A percentile compares a stretch with the other conserved stretches of the same genome.
Evolutionary conservation across 2,797 vertebrate genomes (phyloP).

Genomic region (Sorex maritimensis): DNA sequence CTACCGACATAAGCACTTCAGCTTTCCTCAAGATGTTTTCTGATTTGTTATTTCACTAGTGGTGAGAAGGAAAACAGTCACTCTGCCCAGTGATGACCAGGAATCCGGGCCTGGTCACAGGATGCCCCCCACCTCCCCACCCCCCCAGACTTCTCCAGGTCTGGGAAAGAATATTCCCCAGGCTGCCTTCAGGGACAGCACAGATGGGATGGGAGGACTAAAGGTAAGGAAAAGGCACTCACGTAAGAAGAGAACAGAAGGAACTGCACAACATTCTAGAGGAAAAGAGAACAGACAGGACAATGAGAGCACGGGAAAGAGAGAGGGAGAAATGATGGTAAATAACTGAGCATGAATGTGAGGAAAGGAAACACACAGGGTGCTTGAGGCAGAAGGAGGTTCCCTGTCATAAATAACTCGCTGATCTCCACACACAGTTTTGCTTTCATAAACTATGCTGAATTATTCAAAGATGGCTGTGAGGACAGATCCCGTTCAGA

Average conservation of each 20-base stretch:
- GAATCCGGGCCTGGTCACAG: conserved; percentile 41
- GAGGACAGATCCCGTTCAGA: conserved; percentile 62
- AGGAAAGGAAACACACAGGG: conserved; percentile 41
- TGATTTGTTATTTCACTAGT: conserved; percentile 60
- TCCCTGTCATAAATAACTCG: conserved; percentile 85
- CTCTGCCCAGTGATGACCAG: conserved; percentile 1
- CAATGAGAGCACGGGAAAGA: conserved; percentile 67
- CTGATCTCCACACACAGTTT: conserved; percentile 81
- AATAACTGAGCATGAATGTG: conserved; percentile 39
- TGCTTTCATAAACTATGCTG: conserved; percentile 76
- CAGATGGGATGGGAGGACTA: not conserved
- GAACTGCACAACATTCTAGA: not conserved
- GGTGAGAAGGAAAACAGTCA: conserved; percentile 42
- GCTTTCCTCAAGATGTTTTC: conserved; percentile 38
- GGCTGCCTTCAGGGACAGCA: not conserved
- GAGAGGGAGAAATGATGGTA: conserved; percentile 78
- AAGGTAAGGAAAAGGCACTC: not conserved
- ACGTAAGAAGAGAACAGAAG: not conserved
- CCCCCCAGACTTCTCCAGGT: not conserved
- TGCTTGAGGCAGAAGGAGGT: not conserved
- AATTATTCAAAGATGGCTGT: conserved; percentile 76
- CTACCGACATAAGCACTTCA: conserved; percentile 60
- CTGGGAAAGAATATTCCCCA: conserved; percentile 4
- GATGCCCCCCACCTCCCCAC: not conserved
- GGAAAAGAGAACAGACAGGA: conserved; percentile 63